phyloP scores from a whole-genome alignment of 1,140 invertebrate genomes.

The Delia radicum region DNA sequence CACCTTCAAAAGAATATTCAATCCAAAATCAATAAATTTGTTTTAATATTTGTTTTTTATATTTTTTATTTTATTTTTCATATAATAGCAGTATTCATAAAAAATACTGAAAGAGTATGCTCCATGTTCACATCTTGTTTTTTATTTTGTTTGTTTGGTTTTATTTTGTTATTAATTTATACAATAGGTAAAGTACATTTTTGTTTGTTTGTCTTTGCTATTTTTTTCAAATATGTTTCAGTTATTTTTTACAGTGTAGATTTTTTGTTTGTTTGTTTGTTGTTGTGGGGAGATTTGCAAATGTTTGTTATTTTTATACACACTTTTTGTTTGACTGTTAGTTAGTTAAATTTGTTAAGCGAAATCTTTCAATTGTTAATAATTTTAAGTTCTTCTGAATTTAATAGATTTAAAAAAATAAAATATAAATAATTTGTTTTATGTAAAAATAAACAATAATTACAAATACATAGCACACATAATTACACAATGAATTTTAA shows the following conservation, averaged over 20 bases:
- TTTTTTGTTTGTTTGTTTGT: not conserved
- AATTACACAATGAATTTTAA: not conserved
- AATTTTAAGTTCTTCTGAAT: not conserved
- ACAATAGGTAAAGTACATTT: conserved; percentile 21
- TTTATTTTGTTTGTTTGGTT: conserved; percentile 38
- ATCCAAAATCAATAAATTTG: too few relatives aligned
- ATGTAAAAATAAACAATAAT: not conserved
- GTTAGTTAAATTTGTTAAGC: not conserved
- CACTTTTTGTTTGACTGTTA: not conserved
- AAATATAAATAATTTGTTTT: too few relatives aligned
- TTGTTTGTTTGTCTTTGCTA: conserved; percentile 25
- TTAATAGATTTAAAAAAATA: too few relatives aligned
- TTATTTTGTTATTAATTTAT: conserved; percentile 25
- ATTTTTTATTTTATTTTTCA: conserved; percentile 37
- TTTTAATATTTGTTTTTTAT: too few relatives aligned
- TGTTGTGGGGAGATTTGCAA: conserved; percentile 7
- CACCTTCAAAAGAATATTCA: too few relatives aligned
- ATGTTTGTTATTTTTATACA: conserved; percentile 34
- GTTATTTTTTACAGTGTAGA: conserved; percentile 28
- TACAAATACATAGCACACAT: not conserved
- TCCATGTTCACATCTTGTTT: conserved; percentile 55
- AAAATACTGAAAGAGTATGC: conserved; percentile 50
- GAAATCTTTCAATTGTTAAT: not conserved
- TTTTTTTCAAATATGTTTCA: conserved; percentile 36
- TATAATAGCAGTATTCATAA: conserved; percentile 51